phyloP scores from a whole-genome alignment of 2,797 vertebrate species.

The Hafferia zeledoni region DNA sequence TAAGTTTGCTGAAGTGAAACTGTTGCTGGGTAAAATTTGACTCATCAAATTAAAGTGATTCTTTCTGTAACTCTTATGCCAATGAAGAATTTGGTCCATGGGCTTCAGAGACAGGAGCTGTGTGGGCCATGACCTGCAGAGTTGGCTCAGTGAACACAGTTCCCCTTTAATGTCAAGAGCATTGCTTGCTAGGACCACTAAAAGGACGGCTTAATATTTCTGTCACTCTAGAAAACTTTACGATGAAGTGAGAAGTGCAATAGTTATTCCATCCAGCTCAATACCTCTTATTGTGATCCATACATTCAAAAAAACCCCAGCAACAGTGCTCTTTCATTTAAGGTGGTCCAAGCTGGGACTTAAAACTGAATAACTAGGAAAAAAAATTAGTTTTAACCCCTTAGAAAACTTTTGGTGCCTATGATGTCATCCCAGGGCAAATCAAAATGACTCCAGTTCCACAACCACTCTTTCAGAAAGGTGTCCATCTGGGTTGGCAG shows the following conservation, averaged over 20 bases:
- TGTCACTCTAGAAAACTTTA: background rate
- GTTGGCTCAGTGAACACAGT: background rate
- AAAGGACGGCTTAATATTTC: background rate
- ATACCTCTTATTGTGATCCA: background rate
- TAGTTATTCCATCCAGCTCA: background rate
- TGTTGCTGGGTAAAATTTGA: background rate
- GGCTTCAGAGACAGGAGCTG: background rate
- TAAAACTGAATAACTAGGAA: background rate
- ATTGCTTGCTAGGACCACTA: background rate
- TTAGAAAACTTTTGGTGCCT: background rate
- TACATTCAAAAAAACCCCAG: background rate
- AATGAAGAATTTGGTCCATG: background rate
- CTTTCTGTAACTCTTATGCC: background rate
- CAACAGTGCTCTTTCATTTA: background rate
- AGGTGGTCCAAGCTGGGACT: background rate
- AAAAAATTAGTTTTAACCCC: background rate
- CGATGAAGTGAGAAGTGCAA: background rate
- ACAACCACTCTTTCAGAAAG: background rate
- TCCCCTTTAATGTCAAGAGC: background rate
- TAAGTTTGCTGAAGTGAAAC: conserved; percentile 15
- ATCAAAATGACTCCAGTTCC: background rate
- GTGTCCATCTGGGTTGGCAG: accelerated
- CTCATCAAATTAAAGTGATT: background rate
- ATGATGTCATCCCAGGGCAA: background rate
- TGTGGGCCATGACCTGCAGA: background rate